Conservation (phyloP, 37 sponge, comb jelly and placozoan genomes). For the Beroe ovata region DNA sequence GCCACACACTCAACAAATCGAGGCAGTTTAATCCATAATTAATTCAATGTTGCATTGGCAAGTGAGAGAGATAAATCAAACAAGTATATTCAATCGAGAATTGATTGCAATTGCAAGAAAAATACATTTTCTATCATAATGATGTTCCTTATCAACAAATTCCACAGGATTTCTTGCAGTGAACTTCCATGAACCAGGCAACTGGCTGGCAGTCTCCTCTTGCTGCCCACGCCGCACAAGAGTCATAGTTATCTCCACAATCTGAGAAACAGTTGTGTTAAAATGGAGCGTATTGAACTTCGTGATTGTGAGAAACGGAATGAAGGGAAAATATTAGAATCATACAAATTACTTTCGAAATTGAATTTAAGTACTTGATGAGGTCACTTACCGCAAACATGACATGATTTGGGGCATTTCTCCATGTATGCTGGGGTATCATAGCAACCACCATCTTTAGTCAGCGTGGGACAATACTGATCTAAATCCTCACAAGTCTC, state of each 20-base stretch:
- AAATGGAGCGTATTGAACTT: too few relatives aligned
- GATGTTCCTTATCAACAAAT: not conserved
- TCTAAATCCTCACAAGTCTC: conserved; percentile 19
- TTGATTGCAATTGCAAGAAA: too few relatives aligned
- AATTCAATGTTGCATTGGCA: too few relatives aligned
- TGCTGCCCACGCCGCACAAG: not conserved
- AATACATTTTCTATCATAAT: too few relatives aligned
- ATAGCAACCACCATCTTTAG: conserved; percentile 12
- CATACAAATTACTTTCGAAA: not conserved
- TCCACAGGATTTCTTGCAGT: conserved; percentile 44
- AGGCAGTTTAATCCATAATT: too few relatives aligned
- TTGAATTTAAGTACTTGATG: not conserved
- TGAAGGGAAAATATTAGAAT: too few relatives aligned
- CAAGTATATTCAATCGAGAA: too few relatives aligned
- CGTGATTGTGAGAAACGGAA: too few relatives aligned
- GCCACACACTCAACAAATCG: too few relatives aligned
- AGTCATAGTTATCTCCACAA: conserved; percentile 30
- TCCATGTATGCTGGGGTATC: not conserved
- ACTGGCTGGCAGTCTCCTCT: conserved; percentile 1
- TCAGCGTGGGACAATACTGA: not conserved
- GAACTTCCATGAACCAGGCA: not conserved
- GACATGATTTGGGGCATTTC: conserved; percentile 61
- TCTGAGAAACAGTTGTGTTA: conserved; percentile 11
- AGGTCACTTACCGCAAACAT: conserved; percentile 2
- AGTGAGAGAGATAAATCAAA: too few relatives aligned